phyloP scores from a whole-genome alignment of 2,113 vertebrate genomes.

The Orientallactaga bullata region DNA sequence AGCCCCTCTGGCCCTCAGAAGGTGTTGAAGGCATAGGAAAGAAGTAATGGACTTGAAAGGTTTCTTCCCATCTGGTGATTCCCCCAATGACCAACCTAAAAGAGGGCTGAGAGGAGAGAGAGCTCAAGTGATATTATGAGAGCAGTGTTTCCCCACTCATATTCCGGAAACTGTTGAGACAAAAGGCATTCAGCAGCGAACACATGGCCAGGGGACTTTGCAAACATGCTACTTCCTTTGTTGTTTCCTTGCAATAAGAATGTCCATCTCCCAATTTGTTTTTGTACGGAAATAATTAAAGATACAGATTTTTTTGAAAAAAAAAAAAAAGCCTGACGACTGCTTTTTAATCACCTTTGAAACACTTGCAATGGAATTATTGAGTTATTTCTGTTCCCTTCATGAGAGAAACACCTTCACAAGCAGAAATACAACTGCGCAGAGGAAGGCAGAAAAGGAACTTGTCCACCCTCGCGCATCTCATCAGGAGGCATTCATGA shows the following conservation, averaged over 20 bases:
- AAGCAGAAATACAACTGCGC: background rate
- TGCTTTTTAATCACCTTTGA: constrained; percentile 1
- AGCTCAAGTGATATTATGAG: constrained; percentile 74
- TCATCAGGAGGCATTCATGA: constrained; percentile 82
- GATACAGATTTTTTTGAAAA: constrained; percentile 74
- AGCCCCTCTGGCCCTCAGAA: constrained; percentile 80
- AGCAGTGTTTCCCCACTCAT: constrained; percentile 80
- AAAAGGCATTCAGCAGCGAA: constrained; percentile 82
- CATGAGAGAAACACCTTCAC: background rate
- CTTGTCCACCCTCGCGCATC: constrained; percentile 83
- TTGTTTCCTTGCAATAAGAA: constrained; percentile 80
- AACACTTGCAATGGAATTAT: constrained; percentile 76
- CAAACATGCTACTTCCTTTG: constrained; percentile 87
- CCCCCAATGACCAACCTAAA: constrained; percentile 83
- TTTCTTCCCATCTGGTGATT: constrained; percentile 85
- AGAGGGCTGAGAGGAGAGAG: constrained; percentile 46
- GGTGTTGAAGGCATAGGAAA: constrained; percentile 89
- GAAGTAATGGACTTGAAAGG: constrained; percentile 86
- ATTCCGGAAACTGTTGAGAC: constrained; percentile 86
- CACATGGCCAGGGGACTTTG: constrained; percentile 80
- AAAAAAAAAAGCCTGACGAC: constrained; percentile 75
- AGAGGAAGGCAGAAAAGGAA: constrained; percentile 82
- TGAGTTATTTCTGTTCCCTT: constrained; percentile 80
- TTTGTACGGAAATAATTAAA: constrained; percentile 92
- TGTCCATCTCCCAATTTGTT: constrained; percentile 84